Evolutionary conservation across 2,888 invertebrate species (phyloP), one percentile per base, ranked within the genome.

Genomic region (Macrophya annulata): DNA sequence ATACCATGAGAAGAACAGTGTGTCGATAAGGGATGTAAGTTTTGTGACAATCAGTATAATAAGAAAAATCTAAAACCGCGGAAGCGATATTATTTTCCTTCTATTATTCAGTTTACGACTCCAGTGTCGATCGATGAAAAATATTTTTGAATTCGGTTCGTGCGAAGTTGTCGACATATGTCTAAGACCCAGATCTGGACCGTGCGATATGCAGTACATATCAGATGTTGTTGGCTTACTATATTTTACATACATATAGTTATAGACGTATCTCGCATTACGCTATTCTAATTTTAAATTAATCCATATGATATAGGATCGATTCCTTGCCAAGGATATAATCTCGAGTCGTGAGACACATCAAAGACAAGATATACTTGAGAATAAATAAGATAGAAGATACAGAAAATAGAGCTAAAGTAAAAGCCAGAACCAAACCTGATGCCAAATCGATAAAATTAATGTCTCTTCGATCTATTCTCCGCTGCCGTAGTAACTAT

Each of bases 261-360:
- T n/a, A n/a, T n/a, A n/a, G n/a, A 55, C 37, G 51, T 55, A 55
- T 77, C 77, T 77, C 77, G 37, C 31, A 9, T 77, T 77, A 55
- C 55, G 55, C 37, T 77, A n/a, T 31, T 55, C 31, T 10, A 37
- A 55, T 77, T 37, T 77, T 77, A 9, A 77, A 77, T 51, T 31
- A 77, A 51, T 77, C 31, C 55, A 55, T 4, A 15, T 3, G 12
- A 45, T 40, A 25, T 31, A 37, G 77, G 77, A 77, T 77, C 77
- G 77, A 77, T 77, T 77, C 55, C 55, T 37, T 77, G 55, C 55
- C 77, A 51, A 51, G 77, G 77, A 51, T 77, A 77, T 37, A 77
- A 37, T 77, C 77, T 31, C 77, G 17, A n/a, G 31, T 51, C 43
- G 10, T n/a, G 15, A 45, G 17, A 45, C 10, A 77, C 37, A 37